Evolutionary conservation across 35 echinoderm and acorn worm species (phyloP).

Genomic region (Holothuria glaberrima): DNA sequence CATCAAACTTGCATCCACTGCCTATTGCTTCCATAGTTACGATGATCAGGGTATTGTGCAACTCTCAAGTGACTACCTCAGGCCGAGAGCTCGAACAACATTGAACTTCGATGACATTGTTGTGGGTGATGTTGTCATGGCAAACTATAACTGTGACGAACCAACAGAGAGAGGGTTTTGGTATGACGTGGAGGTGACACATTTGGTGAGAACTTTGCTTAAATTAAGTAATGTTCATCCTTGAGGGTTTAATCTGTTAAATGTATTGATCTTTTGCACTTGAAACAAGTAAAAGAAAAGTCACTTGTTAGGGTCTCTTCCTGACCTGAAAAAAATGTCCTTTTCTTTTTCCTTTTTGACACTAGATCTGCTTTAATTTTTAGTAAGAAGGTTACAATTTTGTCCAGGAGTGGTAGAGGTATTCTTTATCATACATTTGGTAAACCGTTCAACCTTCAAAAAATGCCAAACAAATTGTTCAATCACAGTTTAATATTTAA

Average conservation of each 20-base stretch:
- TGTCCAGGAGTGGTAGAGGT: too few relatives aligned
- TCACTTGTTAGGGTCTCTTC: too few relatives aligned
- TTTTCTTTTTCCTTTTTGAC: too few relatives aligned
- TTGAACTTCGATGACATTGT: constrained; percentile 69
- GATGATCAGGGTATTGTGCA: constrained; percentile 86
- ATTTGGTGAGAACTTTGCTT: constrained; percentile 62
- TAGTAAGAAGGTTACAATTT: too few relatives aligned
- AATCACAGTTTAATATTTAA: too few relatives aligned
- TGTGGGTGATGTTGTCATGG: constrained; percentile 81
- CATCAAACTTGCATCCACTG: background rate
- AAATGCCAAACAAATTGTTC: too few relatives aligned
- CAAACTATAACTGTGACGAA: constrained; percentile 96
- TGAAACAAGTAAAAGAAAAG: too few relatives aligned
- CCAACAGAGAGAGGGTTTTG: constrained; percentile 89
- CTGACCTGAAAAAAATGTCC: too few relatives aligned
- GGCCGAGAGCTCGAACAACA: constrained; percentile 77
- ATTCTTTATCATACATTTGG: too few relatives aligned
- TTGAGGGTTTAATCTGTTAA: background rate
- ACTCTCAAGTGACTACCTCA: constrained; percentile 71
- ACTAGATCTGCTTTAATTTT: too few relatives aligned
- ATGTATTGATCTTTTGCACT: background rate
- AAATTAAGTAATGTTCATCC: background rate
- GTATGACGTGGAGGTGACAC: constrained; percentile 88
- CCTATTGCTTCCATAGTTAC: constrained; percentile 52
- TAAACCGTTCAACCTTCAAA: too few relatives aligned